Conservation (phyloP, 2,888 invertebrate species). For the Calliphora vomitoria region DNA sequence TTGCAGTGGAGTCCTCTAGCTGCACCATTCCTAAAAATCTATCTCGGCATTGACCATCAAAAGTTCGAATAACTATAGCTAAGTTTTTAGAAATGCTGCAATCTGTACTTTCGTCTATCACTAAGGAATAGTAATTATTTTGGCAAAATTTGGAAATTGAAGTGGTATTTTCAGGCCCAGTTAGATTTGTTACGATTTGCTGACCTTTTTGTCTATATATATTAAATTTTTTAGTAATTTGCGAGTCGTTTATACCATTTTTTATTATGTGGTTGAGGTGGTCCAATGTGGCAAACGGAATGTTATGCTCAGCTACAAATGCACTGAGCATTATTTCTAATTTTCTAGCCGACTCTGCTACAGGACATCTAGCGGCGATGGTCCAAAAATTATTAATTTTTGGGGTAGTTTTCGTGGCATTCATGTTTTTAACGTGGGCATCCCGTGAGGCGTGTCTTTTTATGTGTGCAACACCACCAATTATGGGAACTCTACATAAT, state of each 20-base stretch:
- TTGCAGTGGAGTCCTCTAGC: constrained; percentile 33
- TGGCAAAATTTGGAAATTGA: constrained; percentile 2
- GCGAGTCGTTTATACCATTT: constrained; percentile 35
- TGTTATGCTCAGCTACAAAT: constrained; percentile 52
- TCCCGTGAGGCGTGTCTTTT: too few species aligned
- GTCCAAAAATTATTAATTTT: too few species aligned
- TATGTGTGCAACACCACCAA: too few species aligned
- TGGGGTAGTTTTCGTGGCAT: too few species aligned
- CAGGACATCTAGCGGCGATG: too few species aligned
- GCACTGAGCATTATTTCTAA: constrained; percentile 33
- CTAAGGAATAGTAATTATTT: constrained; percentile 3
- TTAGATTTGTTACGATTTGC: constrained; percentile 29
- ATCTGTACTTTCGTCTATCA: background rate
- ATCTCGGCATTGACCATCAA: constrained; percentile 27
- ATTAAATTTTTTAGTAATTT: constrained; percentile 35
- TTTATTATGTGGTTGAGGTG: constrained; percentile 21
- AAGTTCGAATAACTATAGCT: constrained; percentile 39
- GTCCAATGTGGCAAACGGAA: constrained; percentile 8
- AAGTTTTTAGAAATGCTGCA: constrained; percentile 25
- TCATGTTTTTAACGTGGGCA: too few species aligned
- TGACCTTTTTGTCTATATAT: constrained; percentile 42
- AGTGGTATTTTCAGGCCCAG: constrained; percentile 36
- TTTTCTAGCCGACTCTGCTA: too few species aligned
- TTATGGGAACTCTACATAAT: too few species aligned
- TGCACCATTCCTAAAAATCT: constrained; percentile 26